phyloP scores from a whole-genome alignment of 2,888 invertebrate genomes.

The Eristalis arbustorum region DNA sequence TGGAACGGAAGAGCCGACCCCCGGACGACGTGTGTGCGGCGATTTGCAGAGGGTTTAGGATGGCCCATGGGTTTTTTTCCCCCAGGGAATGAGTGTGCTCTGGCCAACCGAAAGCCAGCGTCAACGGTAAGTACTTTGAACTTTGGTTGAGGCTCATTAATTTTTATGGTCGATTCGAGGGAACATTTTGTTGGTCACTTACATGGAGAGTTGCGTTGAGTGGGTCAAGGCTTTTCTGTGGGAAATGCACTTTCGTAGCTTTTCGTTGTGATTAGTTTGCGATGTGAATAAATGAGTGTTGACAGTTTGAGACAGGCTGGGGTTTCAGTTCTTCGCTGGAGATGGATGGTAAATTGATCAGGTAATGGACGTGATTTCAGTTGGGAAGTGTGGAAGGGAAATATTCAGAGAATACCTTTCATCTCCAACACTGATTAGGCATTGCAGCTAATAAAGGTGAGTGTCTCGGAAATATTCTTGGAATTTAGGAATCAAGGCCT shows the following conservation, averaged over 20 bases:
- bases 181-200: neutral
- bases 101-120: neutral
- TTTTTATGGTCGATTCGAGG: conserved; percentile 15
- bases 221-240: conserved; percentile 26
- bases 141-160: conserved; percentile 33
- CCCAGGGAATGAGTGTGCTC: neutral
- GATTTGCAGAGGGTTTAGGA: neutral
- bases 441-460: too few species aligned
- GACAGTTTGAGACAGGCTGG: neutral
- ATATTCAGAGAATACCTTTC: too few species aligned
- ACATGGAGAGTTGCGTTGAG: neutral
- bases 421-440: too few species aligned
- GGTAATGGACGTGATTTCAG: neutral
- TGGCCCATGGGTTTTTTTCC: conserved; percentile 1
- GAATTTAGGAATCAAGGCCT: too few species aligned
- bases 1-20: neutral
- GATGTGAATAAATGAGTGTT: neutral
- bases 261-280: neutral
- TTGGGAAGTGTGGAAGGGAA: too few species aligned
- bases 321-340: neutral
- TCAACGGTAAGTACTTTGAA: conserved; percentile 45
- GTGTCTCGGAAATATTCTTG: too few species aligned
- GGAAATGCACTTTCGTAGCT: conserved; percentile 26
- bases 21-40: neutral
- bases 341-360: neutral